Evolutionary conservation across 2,888 invertebrate genomes (phyloP).

Genomic region (Caenorhabditis sinica): DNA sequence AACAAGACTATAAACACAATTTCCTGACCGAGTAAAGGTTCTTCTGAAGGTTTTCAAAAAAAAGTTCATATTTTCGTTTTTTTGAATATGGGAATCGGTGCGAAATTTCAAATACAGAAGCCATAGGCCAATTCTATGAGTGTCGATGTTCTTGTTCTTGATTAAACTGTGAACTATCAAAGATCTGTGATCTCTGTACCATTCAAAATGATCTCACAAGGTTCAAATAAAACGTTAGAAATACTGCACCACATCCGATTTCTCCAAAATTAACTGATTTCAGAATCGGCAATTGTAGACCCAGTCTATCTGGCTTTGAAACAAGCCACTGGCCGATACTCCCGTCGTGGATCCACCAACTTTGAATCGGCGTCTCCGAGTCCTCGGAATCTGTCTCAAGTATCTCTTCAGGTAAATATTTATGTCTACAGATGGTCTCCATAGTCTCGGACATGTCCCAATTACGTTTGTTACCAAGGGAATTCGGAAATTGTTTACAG

Average conservation of each 20-base stretch:
- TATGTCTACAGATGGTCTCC: constrained; percentile 13
- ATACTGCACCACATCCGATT: background rate
- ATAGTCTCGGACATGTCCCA: background rate
- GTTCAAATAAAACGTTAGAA: constrained; percentile 4
- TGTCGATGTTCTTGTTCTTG: too few relatives aligned
- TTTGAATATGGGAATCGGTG: too few relatives aligned
- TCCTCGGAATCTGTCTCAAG: constrained; percentile 82
- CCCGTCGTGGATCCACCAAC: constrained; percentile 78
- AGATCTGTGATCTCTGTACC: too few relatives aligned
- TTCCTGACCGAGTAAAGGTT: too few relatives aligned
- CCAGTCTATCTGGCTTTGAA: constrained; percentile 83
- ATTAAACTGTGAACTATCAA: too few relatives aligned
- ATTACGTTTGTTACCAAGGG: background rate
- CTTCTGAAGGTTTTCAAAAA: too few relatives aligned
- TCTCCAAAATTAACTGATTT: background rate
- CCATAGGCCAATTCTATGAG: too few relatives aligned
- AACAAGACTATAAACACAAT: too few relatives aligned
- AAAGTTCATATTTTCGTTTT: too few relatives aligned
- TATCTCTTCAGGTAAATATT: constrained; percentile 78
- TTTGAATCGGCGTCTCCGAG: constrained; percentile 82
- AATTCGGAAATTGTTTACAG: constrained; percentile 64
- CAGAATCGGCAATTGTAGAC: constrained; percentile 72
- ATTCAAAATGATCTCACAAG: background rate
- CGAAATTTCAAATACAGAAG: too few relatives aligned
- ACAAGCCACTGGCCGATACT: constrained; percentile 81